phyloP scores from a whole-genome alignment of 2,888 invertebrate species.

The Leptinotarsa peninsularis region DNA sequence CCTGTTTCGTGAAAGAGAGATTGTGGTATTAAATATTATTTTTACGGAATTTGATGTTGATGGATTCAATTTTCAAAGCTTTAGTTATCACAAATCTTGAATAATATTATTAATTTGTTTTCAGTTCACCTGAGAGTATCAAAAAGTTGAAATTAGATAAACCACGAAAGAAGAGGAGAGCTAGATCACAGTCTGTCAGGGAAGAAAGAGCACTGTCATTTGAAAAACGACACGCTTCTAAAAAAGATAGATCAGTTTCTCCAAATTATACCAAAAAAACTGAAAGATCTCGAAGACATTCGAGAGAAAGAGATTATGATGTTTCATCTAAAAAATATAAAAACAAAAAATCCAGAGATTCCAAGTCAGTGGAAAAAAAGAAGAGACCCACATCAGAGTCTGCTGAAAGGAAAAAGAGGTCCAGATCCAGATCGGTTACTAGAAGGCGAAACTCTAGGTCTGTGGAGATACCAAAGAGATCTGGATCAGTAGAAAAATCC shows the following conservation, averaged over 20 bases:
- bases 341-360: conserved; percentile 37
- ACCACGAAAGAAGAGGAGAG: conserved; percentile 38
- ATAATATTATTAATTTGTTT: conserved; percentile 22
- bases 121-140: conserved; percentile 58
- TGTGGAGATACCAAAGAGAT: conserved; percentile 35
- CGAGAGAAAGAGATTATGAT: conserved; percentile 28
- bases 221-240: conserved; percentile 31
- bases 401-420: conserved; percentile 22
- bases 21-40: not conserved
- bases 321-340: conserved; percentile 36
- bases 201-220: conserved; percentile 37
- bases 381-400: conserved; percentile 30
- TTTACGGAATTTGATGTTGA: not conserved
- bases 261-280: conserved; percentile 34
- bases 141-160: conserved; percentile 48
- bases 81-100: conserved; percentile 17
- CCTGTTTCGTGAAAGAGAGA: too few species aligned
- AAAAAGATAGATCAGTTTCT: conserved; percentile 35
- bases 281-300: conserved; percentile 31
- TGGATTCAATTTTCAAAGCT: conserved; percentile 4
- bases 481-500: conserved; percentile 46
- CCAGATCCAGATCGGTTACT: conserved; percentile 47
- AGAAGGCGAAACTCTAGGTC: conserved; percentile 46
- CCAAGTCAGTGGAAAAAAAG: conserved; percentile 37
- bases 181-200: conserved; percentile 35